Percentiles rank a stretch among this genome's conserved stretches.
Evolutionary conservation across 2,888 invertebrate species (phyloP).

Genomic region (Ganaspis brasiliensis): DNA sequence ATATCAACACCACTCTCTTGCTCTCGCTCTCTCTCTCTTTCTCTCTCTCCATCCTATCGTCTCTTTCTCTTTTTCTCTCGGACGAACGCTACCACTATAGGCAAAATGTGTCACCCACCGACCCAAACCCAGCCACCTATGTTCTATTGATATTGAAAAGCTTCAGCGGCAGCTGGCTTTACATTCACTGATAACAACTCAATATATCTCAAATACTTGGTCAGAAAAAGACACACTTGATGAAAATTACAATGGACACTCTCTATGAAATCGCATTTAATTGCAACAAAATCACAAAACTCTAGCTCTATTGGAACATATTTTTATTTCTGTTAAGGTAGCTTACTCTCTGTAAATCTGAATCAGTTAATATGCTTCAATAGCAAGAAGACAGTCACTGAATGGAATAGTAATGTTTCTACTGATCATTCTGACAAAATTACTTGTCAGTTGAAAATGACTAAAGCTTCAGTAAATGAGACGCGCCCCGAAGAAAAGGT

Average conservation of each 20-base stretch:
- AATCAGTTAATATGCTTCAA: too few relatives aligned
- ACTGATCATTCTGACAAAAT: too few relatives aligned
- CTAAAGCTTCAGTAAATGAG: too few relatives aligned
- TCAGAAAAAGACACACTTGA: neutral
- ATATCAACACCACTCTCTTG: conserved; percentile 67
- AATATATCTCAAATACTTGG: conserved; percentile 4
- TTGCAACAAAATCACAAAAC: neutral
- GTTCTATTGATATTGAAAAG: conserved; percentile 23
- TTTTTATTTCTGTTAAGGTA: too few relatives aligned
- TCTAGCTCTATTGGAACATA: neutral
- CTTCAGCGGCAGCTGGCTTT: conserved; percentile 4
- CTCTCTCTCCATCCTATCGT: conserved; percentile 44
- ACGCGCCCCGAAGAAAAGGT: too few relatives aligned
- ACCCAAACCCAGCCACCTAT: conserved; percentile 67
- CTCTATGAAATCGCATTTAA: neutral
- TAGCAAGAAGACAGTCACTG: too few relatives aligned
- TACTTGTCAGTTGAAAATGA: too few relatives aligned
- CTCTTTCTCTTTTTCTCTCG: conserved; percentile 48
- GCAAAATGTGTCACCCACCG: conserved; percentile 78
- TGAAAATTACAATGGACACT: neutral
- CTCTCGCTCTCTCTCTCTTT: neutral
- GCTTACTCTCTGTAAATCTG: too few relatives aligned
- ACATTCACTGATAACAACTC: neutral
- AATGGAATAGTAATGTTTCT: too few relatives aligned
- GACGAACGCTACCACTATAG: conserved; percentile 51